These are phyloP conservation scores for Eupsilia transversa DNA, from an alignment of 2,888 invertebrate genomes.

Conservation along the genomic window DNA sequence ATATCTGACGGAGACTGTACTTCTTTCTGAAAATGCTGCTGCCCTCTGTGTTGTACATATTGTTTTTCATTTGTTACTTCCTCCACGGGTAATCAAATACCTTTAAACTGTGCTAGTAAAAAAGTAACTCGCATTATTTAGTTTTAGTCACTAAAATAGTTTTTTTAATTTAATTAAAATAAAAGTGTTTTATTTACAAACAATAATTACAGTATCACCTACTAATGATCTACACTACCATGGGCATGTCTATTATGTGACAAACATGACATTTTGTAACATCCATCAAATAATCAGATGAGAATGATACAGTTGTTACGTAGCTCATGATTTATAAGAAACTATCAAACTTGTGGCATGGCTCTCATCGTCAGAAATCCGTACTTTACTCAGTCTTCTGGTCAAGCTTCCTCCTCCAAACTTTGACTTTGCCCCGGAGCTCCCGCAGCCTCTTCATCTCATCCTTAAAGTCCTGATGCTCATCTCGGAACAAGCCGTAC, in stretches of 20 bases:
- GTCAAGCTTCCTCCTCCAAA: conserved; percentile 88
- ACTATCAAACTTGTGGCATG: background rate
- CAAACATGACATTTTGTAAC: background rate
- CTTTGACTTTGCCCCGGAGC: conserved; percentile 94
- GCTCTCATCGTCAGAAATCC: background rate
- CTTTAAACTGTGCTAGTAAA: conserved; percentile 53
- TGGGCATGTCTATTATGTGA: background rate
- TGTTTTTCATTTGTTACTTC: conserved; percentile 63
- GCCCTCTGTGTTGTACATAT: conserved; percentile 53
- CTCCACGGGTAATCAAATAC: conserved; percentile 55
- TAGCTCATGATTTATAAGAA: background rate
- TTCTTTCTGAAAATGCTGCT: conserved; percentile 60
- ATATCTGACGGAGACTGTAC: too few relatives aligned
- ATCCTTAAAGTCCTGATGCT: conserved; percentile 97
- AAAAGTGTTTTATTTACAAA: conserved; percentile 56
- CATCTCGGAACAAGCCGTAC: conserved; percentile 96
- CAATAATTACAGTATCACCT: conserved; percentile 15
- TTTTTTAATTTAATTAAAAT: conserved; percentile 35
- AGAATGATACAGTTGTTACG: background rate
- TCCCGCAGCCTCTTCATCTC: conserved; percentile 95
- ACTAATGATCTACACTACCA: conserved; percentile 39
- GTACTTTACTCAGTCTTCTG: conserved; percentile 75
- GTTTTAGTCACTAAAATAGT: conserved; percentile 34
- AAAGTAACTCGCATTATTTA: conserved; percentile 46
- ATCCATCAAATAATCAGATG: background rate